Base-by-base conservation (phyloP, 37 sponge, comb jelly and placozoan genomes). In the Axinella damicornis region DNA sequence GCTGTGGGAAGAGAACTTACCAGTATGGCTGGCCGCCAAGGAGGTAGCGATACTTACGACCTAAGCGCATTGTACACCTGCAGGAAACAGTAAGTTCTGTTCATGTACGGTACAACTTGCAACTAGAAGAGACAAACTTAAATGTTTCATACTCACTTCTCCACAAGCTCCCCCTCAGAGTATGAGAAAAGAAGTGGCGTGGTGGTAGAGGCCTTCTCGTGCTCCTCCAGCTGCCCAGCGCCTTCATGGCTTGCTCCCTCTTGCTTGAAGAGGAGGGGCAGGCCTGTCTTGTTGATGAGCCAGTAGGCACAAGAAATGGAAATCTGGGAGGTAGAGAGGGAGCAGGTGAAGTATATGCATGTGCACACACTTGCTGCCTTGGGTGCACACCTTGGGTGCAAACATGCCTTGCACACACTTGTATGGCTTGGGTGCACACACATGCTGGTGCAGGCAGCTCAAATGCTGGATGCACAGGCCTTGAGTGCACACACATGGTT, bases 111-210 rank as follows among this genome's bases (percentile, higher is more conserved):
- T n/a, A n/a, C n/a, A n/a, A n/a, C n/a, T n/a, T n/a, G n/a, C n/a
- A n/a, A n/a, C n/a, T n/a, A n/a, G n/a, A n/a, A n/a, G n/a, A n/a
- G n/a, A n/a, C n/a, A n/a, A n/a, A n/a, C n/a, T n/a, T n/a, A n/a
- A n/a, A n/a, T n/a, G n/a, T n/a, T n/a, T 46, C 4, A 46, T 12
- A 9, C 85, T 79, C n/a, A 90, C 90, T 84, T 84, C 40, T 91
- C 82, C 18, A 82, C 53, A 30, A 76, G 63, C 14, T 94, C 91
- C 46, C 80, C 80, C 16, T 90, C 91, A 46, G 81, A 74, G 82
- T 82, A 97, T 24, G 97, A 88, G 71, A 97, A 97, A 36, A 95
- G 91, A 54, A 97, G 90, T 28, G 97, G 95, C 15, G 80, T 60
- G 62, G 76, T 61, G 32, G 73, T 90, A 57, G 90, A 77, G 41